Conservation (phyloP, 2,113 vertebrate genomes). For the Otolemur garnettii region DNA sequence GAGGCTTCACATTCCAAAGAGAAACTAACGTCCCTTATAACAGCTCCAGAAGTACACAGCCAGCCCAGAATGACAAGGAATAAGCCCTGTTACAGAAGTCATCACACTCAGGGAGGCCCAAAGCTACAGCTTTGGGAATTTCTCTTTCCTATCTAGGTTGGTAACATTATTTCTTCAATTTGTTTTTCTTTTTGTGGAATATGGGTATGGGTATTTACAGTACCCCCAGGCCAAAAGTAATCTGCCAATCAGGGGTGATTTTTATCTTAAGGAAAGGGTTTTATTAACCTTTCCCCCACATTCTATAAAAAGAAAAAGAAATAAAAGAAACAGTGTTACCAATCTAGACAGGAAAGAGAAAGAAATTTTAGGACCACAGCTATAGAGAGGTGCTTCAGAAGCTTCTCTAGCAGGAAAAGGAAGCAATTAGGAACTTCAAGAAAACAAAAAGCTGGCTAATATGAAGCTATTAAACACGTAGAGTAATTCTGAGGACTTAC, state of each 20-base stretch:
- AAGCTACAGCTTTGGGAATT: background rate
- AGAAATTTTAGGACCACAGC: background rate
- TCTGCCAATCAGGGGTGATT: background rate
- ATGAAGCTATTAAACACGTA: background rate
- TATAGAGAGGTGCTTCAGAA: background rate
- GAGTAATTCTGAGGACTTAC: conserved; percentile 6
- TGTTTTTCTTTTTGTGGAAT: too few relatives aligned
- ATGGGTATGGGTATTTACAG: background rate
- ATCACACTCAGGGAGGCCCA: background rate
- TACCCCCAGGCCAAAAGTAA: background rate
- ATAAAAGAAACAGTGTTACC: background rate
- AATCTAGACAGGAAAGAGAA: conserved; percentile 40
- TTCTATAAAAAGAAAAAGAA: conserved; percentile 16
- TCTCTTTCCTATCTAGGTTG: too few relatives aligned
- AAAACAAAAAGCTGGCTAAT: conserved; percentile 50
- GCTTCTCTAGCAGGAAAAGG: background rate
- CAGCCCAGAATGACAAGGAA: background rate
- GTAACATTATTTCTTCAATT: too few relatives aligned
- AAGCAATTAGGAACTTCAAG: conserved; percentile 5
- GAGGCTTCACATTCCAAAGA: background rate
- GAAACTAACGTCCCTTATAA: background rate
- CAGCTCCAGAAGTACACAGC: background rate
- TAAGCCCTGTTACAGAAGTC: background rate
- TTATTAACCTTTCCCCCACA: background rate
- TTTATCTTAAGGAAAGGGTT: conserved; percentile 13